A percentile compares a stretch with the other conserved stretches of the same genome.
Conservation (phyloP, 2,888 invertebrate genomes). For the Eupithecia insigniata region DNA sequence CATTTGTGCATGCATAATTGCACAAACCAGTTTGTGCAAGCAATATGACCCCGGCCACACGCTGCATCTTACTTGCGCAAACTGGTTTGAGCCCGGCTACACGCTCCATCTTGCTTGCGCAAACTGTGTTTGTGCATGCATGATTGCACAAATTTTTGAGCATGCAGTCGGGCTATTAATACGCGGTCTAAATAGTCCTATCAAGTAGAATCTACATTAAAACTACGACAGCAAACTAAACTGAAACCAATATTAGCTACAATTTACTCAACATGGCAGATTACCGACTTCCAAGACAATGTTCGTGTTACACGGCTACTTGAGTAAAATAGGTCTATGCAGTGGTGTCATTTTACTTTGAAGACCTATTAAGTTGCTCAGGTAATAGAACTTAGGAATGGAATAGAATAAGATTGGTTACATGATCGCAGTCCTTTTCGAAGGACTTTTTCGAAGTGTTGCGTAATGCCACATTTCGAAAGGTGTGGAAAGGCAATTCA, state of each 20-base stretch:
- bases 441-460: too few relatives aligned
- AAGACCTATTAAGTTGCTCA: not conserved
- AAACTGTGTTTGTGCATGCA: too few relatives aligned
- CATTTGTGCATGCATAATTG: too few relatives aligned
- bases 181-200: not conserved
- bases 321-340: slow-evolving; percentile 32
- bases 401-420: not conserved
- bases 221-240: slow-evolving; percentile 11
- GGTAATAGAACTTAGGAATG: not conserved
- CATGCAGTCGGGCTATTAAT: too few relatives aligned
- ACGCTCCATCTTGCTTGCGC: too few relatives aligned
- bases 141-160: too few relatives aligned
- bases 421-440: not conserved
- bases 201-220: not conserved
- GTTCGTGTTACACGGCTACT: slow-evolving; percentile 39
- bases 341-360: not conserved
- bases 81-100: too few relatives aligned
- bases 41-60: too few relatives aligned
- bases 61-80: too few relatives aligned
- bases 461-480: too few relatives aligned
- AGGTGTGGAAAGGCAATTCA: too few relatives aligned
- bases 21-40: too few relatives aligned
- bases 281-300: slow-evolving; percentile 25
- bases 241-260: slow-evolving; percentile 36
- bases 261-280: slow-evolving; percentile 33